Percentiles rank a stretch among this genome's conserved stretches.
These are phyloP conservation scores for Limosa lapponica DNA, from an alignment of 2,797 vertebrate genomes.

Conservation along the genomic window DNA sequence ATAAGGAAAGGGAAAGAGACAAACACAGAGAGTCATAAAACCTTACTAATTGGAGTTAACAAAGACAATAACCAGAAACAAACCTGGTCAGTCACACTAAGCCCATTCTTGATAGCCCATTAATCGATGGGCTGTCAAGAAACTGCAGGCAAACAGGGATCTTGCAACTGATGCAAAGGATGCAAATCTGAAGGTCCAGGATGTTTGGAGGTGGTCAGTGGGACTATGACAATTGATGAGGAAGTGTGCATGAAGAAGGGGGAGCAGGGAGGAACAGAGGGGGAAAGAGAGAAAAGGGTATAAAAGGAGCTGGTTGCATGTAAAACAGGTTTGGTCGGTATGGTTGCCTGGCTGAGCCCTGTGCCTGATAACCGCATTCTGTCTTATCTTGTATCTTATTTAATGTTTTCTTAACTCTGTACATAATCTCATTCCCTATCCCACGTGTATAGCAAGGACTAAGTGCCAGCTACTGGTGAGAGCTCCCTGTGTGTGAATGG, in stretches of 20 bases:
- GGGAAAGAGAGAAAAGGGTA: rapidly evolving
- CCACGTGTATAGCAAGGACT: background rate
- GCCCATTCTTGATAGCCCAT: too few species aligned
- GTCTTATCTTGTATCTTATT: background rate
- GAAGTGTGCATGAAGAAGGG: background rate
- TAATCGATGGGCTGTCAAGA: background rate
- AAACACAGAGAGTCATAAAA: background rate
- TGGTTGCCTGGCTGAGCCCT: background rate
- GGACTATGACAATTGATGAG: background rate
- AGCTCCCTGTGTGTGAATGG: background rate
- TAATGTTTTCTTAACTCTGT: background rate
- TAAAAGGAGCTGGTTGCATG: background rate
- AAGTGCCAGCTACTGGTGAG: background rate
- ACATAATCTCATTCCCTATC: background rate
- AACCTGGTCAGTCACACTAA: background rate
- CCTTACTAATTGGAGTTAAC: background rate
- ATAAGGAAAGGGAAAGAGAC: background rate
- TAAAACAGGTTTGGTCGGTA: background rate
- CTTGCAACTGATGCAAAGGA: background rate
- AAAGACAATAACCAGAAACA: background rate
- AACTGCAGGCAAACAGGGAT: background rate
- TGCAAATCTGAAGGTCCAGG: background rate
- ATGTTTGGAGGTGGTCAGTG: background rate
- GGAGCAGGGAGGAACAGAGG: background rate
- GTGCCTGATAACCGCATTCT: rapidly evolving